Evolutionary conservation across 2,797 vertebrate genomes (phyloP).

Genomic region (Australoheros facetus): DNA sequence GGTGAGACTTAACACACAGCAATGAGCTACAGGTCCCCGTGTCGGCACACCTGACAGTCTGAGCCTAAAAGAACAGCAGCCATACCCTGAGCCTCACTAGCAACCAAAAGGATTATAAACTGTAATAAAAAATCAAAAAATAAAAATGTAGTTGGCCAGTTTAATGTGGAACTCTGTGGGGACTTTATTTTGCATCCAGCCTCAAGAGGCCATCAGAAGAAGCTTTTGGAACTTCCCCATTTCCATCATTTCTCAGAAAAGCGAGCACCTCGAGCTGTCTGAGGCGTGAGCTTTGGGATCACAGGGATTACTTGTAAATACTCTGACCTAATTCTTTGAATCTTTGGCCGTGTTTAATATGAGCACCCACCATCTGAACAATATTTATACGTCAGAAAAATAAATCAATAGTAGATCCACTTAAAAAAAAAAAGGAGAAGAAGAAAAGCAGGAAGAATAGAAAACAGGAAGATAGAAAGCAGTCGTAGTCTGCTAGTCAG

Average conservation of each 20-base stretch:
- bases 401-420: not conserved
- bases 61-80: not conserved
- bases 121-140: not conserved
- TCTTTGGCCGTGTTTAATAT: not conserved
- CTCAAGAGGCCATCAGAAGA: not conserved
- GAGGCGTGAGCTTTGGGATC: not conserved
- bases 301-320: slow-evolving; percentile 5
- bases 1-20: not conserved
- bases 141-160: not conserved
- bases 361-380: not conserved
- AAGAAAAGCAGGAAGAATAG: too few species aligned
- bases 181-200: not conserved
- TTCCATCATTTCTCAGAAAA: not conserved
- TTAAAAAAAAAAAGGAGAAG: not conserved
- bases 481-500: not conserved
- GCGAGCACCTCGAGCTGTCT: not conserved
- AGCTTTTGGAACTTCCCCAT: not conserved
- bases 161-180: not conserved
- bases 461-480: not conserved
- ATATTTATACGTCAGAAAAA: not conserved
- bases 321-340: not conserved
- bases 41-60: not conserved
- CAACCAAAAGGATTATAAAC: not conserved
- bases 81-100: not conserved
- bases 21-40: not conserved